Evolutionary conservation across 1,140 invertebrate genomes (phyloP), one percentile per base, ranked within the genome.

Genomic region (Lepidostoma basale): DNA sequence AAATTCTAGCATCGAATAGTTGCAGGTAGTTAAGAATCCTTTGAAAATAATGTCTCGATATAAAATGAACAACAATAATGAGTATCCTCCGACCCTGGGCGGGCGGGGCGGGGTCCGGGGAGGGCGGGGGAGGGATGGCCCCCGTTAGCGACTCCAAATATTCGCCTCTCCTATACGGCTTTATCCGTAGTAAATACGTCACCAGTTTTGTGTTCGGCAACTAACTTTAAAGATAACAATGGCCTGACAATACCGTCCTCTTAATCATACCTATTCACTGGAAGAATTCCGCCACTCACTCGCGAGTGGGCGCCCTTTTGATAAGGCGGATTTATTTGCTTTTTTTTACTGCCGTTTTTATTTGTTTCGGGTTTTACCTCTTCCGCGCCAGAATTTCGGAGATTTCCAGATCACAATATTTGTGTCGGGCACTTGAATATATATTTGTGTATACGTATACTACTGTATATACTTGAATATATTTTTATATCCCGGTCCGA

Each of bases 151-250:
- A 69, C 60, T 69, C 60, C 47, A 69, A 69, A 69, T 69, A 69
- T 69, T 69, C 67, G 60, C 49, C 67, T 62, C 39, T 56, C 39
- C 67, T 33, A 40, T 72, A 72, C 70, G 70, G 70, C 70, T 72
- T 64, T 72, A 72, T 72, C 63, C 67, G 62, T 69, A 72, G 70
- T 72, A 72, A 72, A 72, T 72, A 72, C 70, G 70, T 72, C 70
- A 72, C 70, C 70, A 60, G 70, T 72, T 69, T 72, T 72, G 65
- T 72, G 70, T 72, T 72, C 70, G 67, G 70, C 66, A 72, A 72
- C 66, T 72, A 72, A 72, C 54, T 68, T 72, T 72, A 72, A 72
- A 72, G 70, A 72, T 72, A 72, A 72, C 70, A 72, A 72, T 72
- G 70, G 58, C 70, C 70, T 68, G 70, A 72, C 70, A 72, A 72